Evolutionary conservation across 2,113 vertebrate species (phyloP).

Genomic region (Mobula birostris): DNA sequence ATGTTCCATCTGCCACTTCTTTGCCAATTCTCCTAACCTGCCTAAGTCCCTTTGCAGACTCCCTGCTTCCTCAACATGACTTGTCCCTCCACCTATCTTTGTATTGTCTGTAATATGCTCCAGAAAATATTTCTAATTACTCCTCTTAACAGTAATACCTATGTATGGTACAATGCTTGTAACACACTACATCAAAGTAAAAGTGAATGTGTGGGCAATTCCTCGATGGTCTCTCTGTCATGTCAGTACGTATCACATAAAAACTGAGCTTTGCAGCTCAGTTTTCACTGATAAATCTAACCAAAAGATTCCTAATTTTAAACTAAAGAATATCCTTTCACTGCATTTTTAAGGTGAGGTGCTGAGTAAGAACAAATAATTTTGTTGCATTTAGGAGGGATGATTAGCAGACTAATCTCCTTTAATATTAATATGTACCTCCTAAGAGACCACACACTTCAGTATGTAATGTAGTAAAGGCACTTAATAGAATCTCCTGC

Average conservation of each 20-base stretch:
- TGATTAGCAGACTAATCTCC: background rate
- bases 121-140: background rate
- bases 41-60: no score
- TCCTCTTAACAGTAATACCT: background rate
- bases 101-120: background rate
- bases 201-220: background rate
- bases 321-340: background rate
- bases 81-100: no score
- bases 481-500: slow-evolving; percentile 26
- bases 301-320: background rate
- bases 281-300: background rate
- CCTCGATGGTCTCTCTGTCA: background rate
- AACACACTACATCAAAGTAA: background rate
- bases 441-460: background rate
- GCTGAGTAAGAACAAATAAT: background rate
- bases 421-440: background rate
- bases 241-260: no score
- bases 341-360: background rate
- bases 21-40: no score
- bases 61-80: no score
- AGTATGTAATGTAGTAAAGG: background rate
- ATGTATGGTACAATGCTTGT: background rate
- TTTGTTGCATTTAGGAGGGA: background rate
- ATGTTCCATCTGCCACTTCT: no score
- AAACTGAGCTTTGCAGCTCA: background rate